phyloP scores from a whole-genome alignment of 2,113 vertebrate species.

The Cryptoleucopteryx plumbea region DNA sequence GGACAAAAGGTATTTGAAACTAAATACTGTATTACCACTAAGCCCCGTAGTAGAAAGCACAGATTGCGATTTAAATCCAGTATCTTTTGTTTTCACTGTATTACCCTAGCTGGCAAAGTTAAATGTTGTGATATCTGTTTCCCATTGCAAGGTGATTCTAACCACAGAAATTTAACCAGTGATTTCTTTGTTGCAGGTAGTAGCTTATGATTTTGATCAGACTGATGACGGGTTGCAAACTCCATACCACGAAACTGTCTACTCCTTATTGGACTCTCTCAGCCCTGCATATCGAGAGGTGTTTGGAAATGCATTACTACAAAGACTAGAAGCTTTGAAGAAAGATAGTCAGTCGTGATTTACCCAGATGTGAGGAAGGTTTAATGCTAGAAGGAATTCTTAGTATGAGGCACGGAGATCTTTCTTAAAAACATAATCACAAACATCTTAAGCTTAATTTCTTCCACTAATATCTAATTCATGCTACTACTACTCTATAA shows the following conservation, averaged over 20 bases:
- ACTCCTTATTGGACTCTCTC: slow-evolving; percentile 92
- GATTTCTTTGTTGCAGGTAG: slow-evolving; percentile 78
- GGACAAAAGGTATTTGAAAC: neutral
- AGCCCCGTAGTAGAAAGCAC: neutral
- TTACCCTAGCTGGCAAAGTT: neutral
- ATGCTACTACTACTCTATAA: neutral
- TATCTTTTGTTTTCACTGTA: neutral
- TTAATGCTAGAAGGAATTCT: neutral
- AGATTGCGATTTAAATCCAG: neutral
- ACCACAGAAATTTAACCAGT: neutral
- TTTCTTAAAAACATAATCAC: neutral
- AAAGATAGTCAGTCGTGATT: slow-evolving; percentile 81
- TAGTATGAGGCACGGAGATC: neutral
- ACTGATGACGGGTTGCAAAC: slow-evolving; percentile 82
- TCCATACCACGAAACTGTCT: slow-evolving; percentile 94
- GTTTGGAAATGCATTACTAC: slow-evolving; percentile 93
- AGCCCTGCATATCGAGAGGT: slow-evolving; percentile 96
- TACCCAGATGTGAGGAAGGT: neutral
- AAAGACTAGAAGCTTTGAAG: slow-evolving; percentile 90
- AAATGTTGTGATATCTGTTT: neutral
- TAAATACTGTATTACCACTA: neutral
- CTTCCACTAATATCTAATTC: slow-evolving; percentile 22
- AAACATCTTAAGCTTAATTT: slow-evolving; percentile 5
- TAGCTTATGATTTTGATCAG: slow-evolving; percentile 89
- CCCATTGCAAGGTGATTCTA: neutral